Evolutionary conservation across 2,888 invertebrate species (phyloP).

Genomic region (Nowickia ferox): DNA sequence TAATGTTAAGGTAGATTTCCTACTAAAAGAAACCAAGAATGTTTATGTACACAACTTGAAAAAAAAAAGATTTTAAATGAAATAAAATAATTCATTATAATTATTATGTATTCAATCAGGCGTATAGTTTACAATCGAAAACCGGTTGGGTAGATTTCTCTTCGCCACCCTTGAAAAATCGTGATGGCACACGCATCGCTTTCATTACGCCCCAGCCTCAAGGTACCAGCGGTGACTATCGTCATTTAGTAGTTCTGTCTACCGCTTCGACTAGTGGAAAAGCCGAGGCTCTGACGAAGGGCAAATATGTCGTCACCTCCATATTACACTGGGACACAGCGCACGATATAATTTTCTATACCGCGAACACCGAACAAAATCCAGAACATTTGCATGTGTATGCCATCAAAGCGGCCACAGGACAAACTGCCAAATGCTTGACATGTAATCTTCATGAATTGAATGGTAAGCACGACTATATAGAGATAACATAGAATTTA

Average conservation of each 20-base stretch:
- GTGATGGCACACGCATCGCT: constrained; percentile 87
- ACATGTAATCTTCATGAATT: constrained; percentile 86
- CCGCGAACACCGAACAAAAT: constrained; percentile 90
- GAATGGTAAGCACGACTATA: constrained; percentile 73
- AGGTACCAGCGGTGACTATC: constrained; percentile 84
- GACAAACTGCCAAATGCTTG: constrained; percentile 86
- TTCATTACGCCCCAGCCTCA: constrained; percentile 88
- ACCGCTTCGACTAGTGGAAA: constrained; percentile 79
- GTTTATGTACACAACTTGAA: not conserved
- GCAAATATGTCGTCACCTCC: constrained; percentile 88
- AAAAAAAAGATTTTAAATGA: no score
- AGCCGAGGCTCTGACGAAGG: constrained; percentile 85
- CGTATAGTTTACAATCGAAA: constrained; percentile 78
- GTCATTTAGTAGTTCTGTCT: constrained; percentile 87
- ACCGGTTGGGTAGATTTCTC: constrained; percentile 92
- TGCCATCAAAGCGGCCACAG: constrained; percentile 85
- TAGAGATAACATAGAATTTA: no score
- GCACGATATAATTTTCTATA: constrained; percentile 90
- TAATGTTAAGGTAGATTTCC: constrained; percentile 37
- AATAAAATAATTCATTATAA: not conserved
- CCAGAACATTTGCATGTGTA: constrained; percentile 92
- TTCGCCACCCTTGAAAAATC: constrained; percentile 88
- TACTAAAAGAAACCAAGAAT: not conserved
- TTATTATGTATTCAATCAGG: constrained; percentile 68
- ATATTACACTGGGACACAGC: constrained; percentile 89